Evolutionary conservation across 2,888 invertebrate genomes (phyloP), one percentile per base, ranked within the genome.

Genomic region (Orthonevra nobilis): DNA sequence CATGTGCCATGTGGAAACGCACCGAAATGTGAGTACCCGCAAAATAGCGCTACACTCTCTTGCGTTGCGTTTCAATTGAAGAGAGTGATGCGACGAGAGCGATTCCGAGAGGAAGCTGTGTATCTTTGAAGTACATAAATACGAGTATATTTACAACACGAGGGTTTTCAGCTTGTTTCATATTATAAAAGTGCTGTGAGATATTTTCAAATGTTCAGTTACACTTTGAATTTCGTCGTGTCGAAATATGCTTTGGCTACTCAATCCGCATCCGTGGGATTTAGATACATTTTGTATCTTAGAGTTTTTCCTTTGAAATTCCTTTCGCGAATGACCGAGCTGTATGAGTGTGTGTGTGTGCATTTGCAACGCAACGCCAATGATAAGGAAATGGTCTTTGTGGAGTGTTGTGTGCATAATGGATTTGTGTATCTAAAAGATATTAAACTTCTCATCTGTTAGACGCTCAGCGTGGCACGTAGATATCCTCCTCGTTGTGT

Each of bases 141-240:
- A 10, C n/a, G 44, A 52, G 44, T 48, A 50, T 48, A 30, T 48
- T 56, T 48, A 56, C 64, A n/a, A n/a, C n/a, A n/a, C n/a, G n/a
- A n/a, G n/a, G n/a, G 42, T 30, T 32, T 30, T 66, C 58, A 48
- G 48, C 48, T 58, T 66, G 50, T 40, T 61, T 61, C 10, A 44
- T 52, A 34, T 61, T 72, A 87, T 87, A 87, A 87, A 87, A 86
- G 86, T 86, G 85, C 85, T 86, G 85, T 82, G 83, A 85, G 83
- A 82, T 83, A 84, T 84, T 83, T 83, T 83, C 84, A 85, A 86
- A 85, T 84, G 84, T 84, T 87, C 86, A 87, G 87, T 87, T 86
- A 85, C 87, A 87, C 87, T 87, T 87, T 86, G 86, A 86, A 85
- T 86, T 86, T 86, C 83, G 85, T 84, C 85, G 86, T 86, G 87